Evolutionary conservation across 2,113 vertebrate species (phyloP).

Genomic region (Sebastes schlegelii): DNA sequence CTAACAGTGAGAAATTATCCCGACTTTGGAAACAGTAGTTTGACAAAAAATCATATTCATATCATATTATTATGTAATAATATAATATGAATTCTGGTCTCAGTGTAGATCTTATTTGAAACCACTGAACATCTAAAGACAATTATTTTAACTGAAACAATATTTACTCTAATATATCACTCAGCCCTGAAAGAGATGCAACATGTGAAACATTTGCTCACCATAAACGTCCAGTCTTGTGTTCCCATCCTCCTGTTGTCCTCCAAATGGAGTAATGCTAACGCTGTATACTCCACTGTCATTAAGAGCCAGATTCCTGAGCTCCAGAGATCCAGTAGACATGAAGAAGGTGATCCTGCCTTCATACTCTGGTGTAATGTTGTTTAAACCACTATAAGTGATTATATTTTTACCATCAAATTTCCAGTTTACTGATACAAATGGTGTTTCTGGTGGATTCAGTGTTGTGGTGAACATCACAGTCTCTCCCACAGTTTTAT

Average conservation of each 20-base stretch:
- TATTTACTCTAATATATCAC: too few relatives aligned
- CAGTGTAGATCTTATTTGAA: neutral
- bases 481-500: slow-evolving; percentile 21
- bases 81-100: neutral
- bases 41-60: neutral
- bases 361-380: neutral
- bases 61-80: neutral
- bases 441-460: neutral
- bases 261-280: rapidly evolving
- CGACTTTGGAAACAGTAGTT: neutral
- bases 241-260: rapidly evolving
- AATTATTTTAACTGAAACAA: neutral
- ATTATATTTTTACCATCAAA: neutral
- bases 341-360: slow-evolving; percentile 18
- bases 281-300: slow-evolving; percentile 54
- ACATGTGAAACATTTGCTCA: slow-evolving; percentile 12
- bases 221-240: neutral
- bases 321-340: slow-evolving; percentile 64
- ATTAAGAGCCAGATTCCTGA: slow-evolving; percentile 36
- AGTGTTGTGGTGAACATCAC: slow-evolving; percentile 45
- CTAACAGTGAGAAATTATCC: neutral
- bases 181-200: neutral
- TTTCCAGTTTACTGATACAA: rapidly evolving
- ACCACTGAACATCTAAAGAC: neutral
- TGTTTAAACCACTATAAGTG: rapidly evolving